These are phyloP conservation scores for Zaprionus taronus DNA, from an alignment of 1,140 invertebrate genomes.

Conservation along the genomic window DNA sequence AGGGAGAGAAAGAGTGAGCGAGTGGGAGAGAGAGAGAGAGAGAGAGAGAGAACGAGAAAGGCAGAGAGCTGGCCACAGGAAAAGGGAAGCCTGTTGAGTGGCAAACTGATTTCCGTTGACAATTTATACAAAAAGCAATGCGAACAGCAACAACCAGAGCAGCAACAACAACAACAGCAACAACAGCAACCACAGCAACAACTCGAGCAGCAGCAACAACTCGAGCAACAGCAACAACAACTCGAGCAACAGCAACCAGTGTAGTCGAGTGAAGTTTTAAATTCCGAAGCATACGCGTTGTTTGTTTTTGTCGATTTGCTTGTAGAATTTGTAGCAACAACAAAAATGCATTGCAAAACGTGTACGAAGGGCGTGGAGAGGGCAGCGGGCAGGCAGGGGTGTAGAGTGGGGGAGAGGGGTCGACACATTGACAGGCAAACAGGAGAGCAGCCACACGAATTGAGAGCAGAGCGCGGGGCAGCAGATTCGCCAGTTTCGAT, in stretches of 20 bases:
- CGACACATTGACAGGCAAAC: slow-evolving; percentile 51
- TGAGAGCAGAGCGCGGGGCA: slow-evolving; percentile 1
- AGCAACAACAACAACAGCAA: slow-evolving; percentile 12
- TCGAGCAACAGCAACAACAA: slow-evolving; percentile 25
- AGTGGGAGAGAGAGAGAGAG: slow-evolving; percentile 13
- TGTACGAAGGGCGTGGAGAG: not conserved
- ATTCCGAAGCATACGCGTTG: slow-evolving; percentile 69
- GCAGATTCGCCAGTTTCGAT: slow-evolving; percentile 21
- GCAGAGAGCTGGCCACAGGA: slow-evolving; percentile 54
- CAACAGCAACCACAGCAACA: slow-evolving; percentile 22
- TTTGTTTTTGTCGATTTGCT: slow-evolving; percentile 67
- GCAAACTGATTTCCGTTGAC: slow-evolving; percentile 79
- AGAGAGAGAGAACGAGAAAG: not conserved
- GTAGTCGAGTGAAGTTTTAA: slow-evolving; percentile 63
- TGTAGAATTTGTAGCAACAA: slow-evolving; percentile 73
- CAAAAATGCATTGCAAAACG: slow-evolving; percentile 71
- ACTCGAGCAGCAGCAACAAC: slow-evolving; percentile 25
- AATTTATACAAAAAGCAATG: slow-evolving; percentile 61
- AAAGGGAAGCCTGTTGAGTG: slow-evolving; percentile 82
- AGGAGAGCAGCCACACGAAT: slow-evolving; percentile 33
- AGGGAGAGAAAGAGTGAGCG: slow-evolving; percentile 1
- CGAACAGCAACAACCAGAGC: slow-evolving; percentile 19
- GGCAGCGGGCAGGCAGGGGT: not conserved
- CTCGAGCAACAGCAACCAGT: slow-evolving; percentile 1
- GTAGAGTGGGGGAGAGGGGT: slow-evolving; percentile 26